phyloP scores from a whole-genome alignment of 2,113 vertebrate genomes.

The Pseudolaguvia tuberculata region DNA sequence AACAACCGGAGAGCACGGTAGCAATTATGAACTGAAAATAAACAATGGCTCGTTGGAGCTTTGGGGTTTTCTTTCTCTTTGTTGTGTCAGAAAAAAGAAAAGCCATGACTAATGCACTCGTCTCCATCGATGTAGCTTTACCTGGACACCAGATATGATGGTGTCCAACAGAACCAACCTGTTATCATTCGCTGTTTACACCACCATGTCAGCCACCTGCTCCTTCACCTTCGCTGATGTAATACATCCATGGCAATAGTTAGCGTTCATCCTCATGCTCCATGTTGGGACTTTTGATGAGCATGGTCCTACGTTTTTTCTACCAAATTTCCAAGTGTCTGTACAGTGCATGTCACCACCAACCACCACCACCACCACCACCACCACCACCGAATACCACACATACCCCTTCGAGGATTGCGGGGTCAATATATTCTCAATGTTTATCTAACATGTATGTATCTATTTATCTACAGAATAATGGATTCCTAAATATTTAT shows the following conservation, averaged over 20 bases:
- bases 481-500: constrained; percentile 62
- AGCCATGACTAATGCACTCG: constrained; percentile 36
- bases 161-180: constrained; percentile 51
- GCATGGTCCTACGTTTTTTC: too few species aligned
- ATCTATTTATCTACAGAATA: constrained; percentile 62
- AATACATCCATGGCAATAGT: background rate
- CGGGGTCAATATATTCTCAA: constrained; percentile 26
- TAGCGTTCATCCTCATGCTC: background rate
- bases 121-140: constrained; percentile 3
- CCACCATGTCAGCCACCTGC: too few species aligned
- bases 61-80: constrained; percentile 18
- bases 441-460: constrained; percentile 44
- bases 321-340: too few species aligned
- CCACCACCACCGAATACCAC: too few species aligned
- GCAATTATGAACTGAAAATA: constrained; percentile 68
- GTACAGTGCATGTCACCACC: constrained; percentile 8
- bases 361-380: too few species aligned
- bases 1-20: constrained; percentile 69
- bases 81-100: constrained; percentile 38
- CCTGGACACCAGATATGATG: constrained; percentile 37
- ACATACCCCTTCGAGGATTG: constrained; percentile 16
- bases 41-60: background rate
- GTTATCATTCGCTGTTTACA: constrained; percentile 29
- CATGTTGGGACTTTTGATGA: background rate
- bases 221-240: constrained; percentile 44